Evolutionary conservation across 2,888 invertebrate species (phyloP), one percentile per base, ranked within the genome.

Genomic region (Diarsia rubi): DNA sequence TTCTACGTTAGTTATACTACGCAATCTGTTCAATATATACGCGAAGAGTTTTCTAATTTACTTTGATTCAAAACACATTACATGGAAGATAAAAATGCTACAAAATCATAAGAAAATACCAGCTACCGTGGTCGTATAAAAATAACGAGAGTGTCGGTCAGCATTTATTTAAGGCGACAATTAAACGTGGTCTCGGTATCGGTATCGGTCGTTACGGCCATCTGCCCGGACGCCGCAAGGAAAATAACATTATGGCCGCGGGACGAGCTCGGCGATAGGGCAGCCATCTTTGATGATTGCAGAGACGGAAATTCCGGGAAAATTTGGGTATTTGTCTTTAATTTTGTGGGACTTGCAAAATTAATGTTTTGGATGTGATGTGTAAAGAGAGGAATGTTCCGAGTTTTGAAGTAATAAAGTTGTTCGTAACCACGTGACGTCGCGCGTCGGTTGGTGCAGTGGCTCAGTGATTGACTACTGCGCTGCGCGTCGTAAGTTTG

Each of bases 81-180:
- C 21, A 57, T 2, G 3, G 3, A 54, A 54, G 42, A 73, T 54
- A 62, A 62, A 76, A 74, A 42, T n/a, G 21, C 47, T 73, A 21
- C 3, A 37, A 62, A 62, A 73, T 62, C 49, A 81, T 76, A 62
- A 76, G 49, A 75, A 83, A 70, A 71, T 82, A 72, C 63, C 73
- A 49, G 70, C 37, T 57, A 67, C 47, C 54, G 65, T 70, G 66
- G 70, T 86, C 68, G 73, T 78, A 79, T 79, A 87, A 87, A 87
- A 83, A 84, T 75, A 83, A 69, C 64, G 69, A 70, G 68, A 79
- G 79, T 84, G 72, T 74, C 73, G 76, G 83, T 81, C 83, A 79
- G 85, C 79, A 73, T 79, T 87, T 86, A 88, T 87, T 87, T 87
- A 76, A 81, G 85, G 78, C 85, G 77, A 82, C 88, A 87, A 88